These are phyloP conservation scores for Betta splendens DNA, from an alignment of 2,797 vertebrate genomes.

Conservation along the genomic window DNA sequence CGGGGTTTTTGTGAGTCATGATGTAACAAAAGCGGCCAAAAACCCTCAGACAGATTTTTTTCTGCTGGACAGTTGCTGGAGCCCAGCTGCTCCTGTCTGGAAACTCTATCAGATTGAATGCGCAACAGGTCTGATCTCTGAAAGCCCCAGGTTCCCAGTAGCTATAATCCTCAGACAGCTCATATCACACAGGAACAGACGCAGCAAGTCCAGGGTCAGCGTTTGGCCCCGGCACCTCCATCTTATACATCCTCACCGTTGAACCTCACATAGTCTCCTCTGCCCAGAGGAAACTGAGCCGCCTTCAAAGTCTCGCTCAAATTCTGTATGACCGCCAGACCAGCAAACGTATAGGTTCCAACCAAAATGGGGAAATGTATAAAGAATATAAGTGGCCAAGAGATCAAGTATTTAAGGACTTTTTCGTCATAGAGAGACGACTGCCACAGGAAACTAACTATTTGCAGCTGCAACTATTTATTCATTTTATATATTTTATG, in stretches of 20 bases:
- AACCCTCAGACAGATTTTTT: slow-evolving; percentile 7
- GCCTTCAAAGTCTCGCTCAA: slow-evolving; percentile 13
- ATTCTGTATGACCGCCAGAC: background rate
- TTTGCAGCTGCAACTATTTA: too few relatives aligned
- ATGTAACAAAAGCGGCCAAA: slow-evolving; percentile 30
- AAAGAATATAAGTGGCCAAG: too few relatives aligned
- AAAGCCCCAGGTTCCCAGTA: slow-evolving; percentile 31
- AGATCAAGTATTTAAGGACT: too few relatives aligned
- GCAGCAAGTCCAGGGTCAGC: slow-evolving; percentile 46
- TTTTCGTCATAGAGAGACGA: too few relatives aligned
- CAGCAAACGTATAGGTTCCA: too few relatives aligned
- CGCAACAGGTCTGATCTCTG: slow-evolving; percentile 37
- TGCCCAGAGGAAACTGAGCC: slow-evolving; percentile 13
- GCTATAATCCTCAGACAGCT: slow-evolving; percentile 42
- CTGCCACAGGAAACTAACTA: too few relatives aligned
- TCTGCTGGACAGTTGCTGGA: slow-evolving; percentile 9
- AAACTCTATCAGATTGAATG: slow-evolving; percentile 52
- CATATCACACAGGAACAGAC: slow-evolving; percentile 64
- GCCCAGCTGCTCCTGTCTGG: slow-evolving; percentile 25
- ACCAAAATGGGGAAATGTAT: too few relatives aligned
- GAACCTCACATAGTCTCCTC: slow-evolving; percentile 10
- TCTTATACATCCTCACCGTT: slow-evolving; percentile 34
- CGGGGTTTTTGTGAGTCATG: slow-evolving; percentile 28
- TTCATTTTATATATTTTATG: too few relatives aligned
- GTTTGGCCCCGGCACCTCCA: background rate